These are phyloP conservation scores for Venusia cambrica DNA, from an alignment of 2,888 invertebrate species.

Conservation along the genomic window DNA sequence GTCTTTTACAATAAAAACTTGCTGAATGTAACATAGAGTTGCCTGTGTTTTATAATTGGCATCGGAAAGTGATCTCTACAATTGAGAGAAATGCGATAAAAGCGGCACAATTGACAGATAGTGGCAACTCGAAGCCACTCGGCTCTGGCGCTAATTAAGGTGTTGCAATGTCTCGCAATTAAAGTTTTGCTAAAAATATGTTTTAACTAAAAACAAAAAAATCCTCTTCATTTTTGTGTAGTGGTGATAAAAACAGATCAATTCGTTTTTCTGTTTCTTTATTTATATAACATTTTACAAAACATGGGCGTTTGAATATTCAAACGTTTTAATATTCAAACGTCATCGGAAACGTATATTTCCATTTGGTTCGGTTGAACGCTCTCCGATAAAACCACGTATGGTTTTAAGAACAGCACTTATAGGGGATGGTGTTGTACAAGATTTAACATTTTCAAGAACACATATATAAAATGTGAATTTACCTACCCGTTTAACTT, in stretches of 20 bases:
- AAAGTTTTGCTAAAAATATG: no score
- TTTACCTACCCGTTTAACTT: no score
- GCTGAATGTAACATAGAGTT: no score
- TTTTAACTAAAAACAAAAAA: no score
- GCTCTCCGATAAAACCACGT: constrained; percentile 67
- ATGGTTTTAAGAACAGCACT: constrained; percentile 77
- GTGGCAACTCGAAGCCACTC: constrained; percentile 48
- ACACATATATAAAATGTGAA: no score
- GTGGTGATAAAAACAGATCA: no score
- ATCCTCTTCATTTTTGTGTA: no score
- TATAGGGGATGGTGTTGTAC: constrained; percentile 49
- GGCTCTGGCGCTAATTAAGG: constrained; percentile 28
- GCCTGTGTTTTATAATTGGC: no score
- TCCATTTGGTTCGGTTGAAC: constrained; percentile 43
- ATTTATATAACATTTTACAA: no score
- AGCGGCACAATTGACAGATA: constrained; percentile 34
- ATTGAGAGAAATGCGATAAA: constrained; percentile 27
- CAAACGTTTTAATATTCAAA: constrained; percentile 41
- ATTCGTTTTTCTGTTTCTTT: no score
- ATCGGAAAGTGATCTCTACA: constrained; percentile 27
- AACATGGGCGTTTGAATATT: no score
- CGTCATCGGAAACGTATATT: constrained; percentile 50
- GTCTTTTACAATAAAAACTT: no score
- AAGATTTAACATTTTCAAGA: constrained; percentile 19
- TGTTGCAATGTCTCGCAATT: constrained; percentile 15